Evolutionary conservation across 2,888 invertebrate species (phyloP).

Genomic region (Rhingia campestris): DNA sequence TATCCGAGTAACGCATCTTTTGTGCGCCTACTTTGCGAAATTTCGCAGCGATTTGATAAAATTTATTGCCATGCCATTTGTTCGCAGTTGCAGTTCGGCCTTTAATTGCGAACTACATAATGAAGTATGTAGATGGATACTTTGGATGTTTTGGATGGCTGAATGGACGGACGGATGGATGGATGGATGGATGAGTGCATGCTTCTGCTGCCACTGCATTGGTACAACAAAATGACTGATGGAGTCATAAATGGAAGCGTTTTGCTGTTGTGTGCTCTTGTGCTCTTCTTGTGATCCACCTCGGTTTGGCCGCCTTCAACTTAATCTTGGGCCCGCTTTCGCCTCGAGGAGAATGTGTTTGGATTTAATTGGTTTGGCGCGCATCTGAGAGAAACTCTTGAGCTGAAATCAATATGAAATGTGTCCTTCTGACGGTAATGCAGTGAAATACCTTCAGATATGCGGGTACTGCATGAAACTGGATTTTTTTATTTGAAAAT

Average conservation of each 20-base stretch:
- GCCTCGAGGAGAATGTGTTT: slow-evolving; percentile 68
- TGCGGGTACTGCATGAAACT: slow-evolving; percentile 15
- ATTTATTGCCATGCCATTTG: slow-evolving; percentile 72
- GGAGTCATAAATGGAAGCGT: slow-evolving; percentile 72
- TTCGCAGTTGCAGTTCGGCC: slow-evolving; percentile 59
- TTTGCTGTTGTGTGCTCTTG: slow-evolving; percentile 8
- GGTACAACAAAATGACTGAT: slow-evolving; percentile 63
- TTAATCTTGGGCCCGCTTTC: slow-evolving; percentile 63
- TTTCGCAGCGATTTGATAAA: slow-evolving; percentile 62
- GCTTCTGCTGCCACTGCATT: slow-evolving; percentile 42
- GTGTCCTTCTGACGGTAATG: slow-evolving; percentile 43
- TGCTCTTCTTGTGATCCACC: slow-evolving; percentile 38
- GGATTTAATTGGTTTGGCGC: slow-evolving; percentile 66
- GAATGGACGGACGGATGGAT: slow-evolving; percentile 39
- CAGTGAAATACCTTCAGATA: not conserved
- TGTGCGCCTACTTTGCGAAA: slow-evolving; percentile 51
- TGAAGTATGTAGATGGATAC: slow-evolving; percentile 66
- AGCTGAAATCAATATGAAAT: slow-evolving; percentile 52
- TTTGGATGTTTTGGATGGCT: slow-evolving; percentile 26
- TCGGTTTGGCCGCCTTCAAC: slow-evolving; percentile 45
- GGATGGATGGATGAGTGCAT: slow-evolving; percentile 45
- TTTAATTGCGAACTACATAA: slow-evolving; percentile 73
- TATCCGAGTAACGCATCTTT: slow-evolving; percentile 56
- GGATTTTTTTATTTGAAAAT: not conserved
- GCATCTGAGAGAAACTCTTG: slow-evolving; percentile 39